Conservation (phyloP, 1,140 invertebrate species). For the Cecropterus lyciades region DNA sequence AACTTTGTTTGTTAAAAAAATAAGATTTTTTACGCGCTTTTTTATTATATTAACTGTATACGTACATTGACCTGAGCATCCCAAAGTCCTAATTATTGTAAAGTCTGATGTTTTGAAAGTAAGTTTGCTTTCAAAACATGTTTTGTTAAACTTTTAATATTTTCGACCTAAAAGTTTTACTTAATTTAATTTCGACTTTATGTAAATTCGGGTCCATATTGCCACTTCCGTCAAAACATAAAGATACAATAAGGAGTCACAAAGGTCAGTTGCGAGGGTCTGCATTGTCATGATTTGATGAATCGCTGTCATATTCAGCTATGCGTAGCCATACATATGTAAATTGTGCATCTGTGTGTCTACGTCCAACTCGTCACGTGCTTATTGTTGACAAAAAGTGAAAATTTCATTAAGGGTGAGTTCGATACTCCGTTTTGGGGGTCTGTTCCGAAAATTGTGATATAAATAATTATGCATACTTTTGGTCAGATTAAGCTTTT, state of each 20-base stretch:
- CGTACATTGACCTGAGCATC: too few relatives aligned
- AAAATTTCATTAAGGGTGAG: slow-evolving; percentile 47
- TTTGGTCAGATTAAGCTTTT: too few relatives aligned
- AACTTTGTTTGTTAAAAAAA: too few relatives aligned
- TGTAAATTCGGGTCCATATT: slow-evolving; percentile 5
- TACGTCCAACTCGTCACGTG: slow-evolving; percentile 40
- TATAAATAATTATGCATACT: background rate
- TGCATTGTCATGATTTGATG: slow-evolving; percentile 63
- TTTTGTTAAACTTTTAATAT: background rate
- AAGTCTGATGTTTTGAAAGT: too few relatives aligned
- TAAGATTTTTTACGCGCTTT: too few relatives aligned
- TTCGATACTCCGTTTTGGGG: background rate
- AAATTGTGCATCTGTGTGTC: slow-evolving; percentile 55
- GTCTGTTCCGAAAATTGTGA: background rate
- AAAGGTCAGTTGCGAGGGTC: slow-evolving; percentile 59
- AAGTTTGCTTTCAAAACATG: too few relatives aligned
- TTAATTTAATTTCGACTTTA: background rate
- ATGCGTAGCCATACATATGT: slow-evolving; percentile 64
- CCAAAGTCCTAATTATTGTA: too few relatives aligned
- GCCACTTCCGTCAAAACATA: slow-evolving; percentile 43
- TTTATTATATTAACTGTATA: too few relatives aligned
- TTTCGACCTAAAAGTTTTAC: background rate
- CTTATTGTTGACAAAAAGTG: slow-evolving; percentile 50
- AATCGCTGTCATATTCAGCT: slow-evolving; percentile 71
- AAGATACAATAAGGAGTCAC: slow-evolving; percentile 34